phyloP scores from a whole-genome alignment of 2,113 vertebrate genomes.

The Alethe diademata region DNA sequence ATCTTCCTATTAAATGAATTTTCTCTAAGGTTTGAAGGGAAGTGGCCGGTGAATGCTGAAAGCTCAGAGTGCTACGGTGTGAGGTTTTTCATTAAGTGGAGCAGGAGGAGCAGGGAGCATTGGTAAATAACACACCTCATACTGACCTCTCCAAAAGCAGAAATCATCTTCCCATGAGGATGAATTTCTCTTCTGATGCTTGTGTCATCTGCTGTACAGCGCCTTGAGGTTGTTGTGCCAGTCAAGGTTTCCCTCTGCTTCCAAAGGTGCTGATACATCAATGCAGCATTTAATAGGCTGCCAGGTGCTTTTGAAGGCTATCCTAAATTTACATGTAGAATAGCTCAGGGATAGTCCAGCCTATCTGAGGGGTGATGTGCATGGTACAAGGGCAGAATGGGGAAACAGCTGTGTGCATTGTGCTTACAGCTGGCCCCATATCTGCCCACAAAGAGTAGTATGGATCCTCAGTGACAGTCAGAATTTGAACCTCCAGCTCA shows the following conservation, averaged over 20 bases:
- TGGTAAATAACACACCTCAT: neutral
- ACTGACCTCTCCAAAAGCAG: neutral
- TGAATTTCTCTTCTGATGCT: neutral
- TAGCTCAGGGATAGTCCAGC: neutral
- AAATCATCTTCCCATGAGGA: neutral
- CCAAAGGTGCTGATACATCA: neutral
- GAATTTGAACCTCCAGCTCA: neutral
- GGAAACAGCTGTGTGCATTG: neutral
- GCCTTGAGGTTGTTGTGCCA: neutral
- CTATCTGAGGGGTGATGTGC: neutral
- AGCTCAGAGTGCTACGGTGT: neutral
- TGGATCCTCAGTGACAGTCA: neutral
- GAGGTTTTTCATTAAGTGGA: rapidly evolving
- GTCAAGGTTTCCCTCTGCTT: neutral
- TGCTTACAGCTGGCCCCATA: neutral
- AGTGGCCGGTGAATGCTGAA: neutral
- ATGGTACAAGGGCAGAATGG: neutral
- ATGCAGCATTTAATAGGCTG: neutral
- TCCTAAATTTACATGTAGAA: neutral
- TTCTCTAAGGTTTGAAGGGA: neutral
- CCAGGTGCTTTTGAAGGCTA: neutral
- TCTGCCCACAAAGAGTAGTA: neutral
- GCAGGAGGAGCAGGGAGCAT: rapidly evolving
- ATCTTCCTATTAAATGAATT: neutral
- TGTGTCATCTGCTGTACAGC: neutral